A percentile compares a stretch with the other conserved stretches of the same genome.
Conservation (phyloP, 2,888 invertebrate species). For the Druceiella hillmani region DNA sequence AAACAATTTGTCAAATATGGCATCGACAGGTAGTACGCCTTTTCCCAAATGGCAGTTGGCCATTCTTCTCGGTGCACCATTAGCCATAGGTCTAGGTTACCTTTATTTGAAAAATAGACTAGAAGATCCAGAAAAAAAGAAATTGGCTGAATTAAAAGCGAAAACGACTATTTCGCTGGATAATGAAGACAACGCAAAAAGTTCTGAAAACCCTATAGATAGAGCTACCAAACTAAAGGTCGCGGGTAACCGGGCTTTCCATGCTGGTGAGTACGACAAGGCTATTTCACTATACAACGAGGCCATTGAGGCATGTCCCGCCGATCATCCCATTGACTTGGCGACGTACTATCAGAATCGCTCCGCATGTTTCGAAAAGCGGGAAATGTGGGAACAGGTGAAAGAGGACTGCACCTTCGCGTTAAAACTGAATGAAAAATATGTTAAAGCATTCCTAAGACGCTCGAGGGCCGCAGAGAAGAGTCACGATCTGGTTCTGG, state of each 20-base stretch:
- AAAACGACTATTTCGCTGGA: constrained; percentile 59
- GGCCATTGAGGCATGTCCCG: constrained; percentile 87
- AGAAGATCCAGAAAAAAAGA: constrained; percentile 50
- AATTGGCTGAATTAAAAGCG: constrained; percentile 44
- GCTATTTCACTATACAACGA: constrained; percentile 86
- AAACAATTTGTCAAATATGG: too few species aligned
- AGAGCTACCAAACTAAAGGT: constrained; percentile 76
- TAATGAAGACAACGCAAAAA: constrained; percentile 44
- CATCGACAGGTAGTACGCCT: constrained; percentile 52
- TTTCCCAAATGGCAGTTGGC: constrained; percentile 85
- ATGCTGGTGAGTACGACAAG: constrained; percentile 82
- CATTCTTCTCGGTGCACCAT: constrained; percentile 74
- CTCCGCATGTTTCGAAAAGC: constrained; percentile 90
- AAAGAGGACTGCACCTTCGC: constrained; percentile 85
- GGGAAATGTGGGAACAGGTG: constrained; percentile 79
- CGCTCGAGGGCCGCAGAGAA: constrained; percentile 81
- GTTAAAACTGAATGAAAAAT: constrained; percentile 76
- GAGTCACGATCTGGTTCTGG: constrained; percentile 69
- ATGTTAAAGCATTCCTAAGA: constrained; percentile 81
- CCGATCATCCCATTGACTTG: constrained; percentile 64
- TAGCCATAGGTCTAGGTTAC: constrained; percentile 76
- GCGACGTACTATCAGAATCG: constrained; percentile 94
- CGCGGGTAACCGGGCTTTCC: constrained; percentile 84
- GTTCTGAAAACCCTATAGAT: constrained; percentile 57
- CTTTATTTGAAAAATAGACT: constrained; percentile 64